Evolutionary conservation across 2,888 invertebrate genomes (phyloP).

Genomic region (Eulithis testata): DNA sequence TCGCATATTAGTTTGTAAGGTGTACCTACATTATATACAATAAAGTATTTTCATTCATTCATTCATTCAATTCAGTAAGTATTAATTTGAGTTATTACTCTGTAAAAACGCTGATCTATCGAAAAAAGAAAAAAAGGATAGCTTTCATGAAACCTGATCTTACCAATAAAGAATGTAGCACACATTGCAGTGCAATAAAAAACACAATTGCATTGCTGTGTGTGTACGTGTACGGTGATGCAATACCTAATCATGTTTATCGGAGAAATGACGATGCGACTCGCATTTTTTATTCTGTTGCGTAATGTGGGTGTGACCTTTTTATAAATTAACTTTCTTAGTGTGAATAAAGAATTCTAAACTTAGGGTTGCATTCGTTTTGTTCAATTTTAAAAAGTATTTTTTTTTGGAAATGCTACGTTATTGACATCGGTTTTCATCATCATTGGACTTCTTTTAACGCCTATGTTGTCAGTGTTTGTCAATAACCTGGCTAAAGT

Average conservation of each 20-base stretch:
- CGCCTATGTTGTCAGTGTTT: too few relatives aligned
- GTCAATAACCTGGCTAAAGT: too few relatives aligned
- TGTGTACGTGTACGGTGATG: conserved; percentile 60
- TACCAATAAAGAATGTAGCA: conserved; percentile 33
- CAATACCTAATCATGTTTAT: conserved; percentile 75
- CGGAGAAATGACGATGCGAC: conserved; percentile 69
- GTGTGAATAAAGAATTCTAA: conserved; percentile 11
- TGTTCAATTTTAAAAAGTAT: not conserved
- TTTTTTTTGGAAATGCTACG: not conserved
- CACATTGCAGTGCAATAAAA: conserved; percentile 37
- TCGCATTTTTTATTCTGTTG: conserved; percentile 66
- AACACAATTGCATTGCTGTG: conserved; percentile 29
- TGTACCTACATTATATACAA: too few relatives aligned
- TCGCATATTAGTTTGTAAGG: too few relatives aligned
- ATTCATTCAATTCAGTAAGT: too few relatives aligned
- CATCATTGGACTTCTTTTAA: too few relatives aligned
- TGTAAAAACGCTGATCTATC: not conserved
- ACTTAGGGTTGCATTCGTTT: not conserved
- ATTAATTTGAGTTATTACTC: not conserved
- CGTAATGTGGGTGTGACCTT: conserved; percentile 36
- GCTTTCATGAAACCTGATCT: conserved; percentile 27
- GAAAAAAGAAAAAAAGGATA: not conserved
- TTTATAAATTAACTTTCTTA: conserved; percentile 32
- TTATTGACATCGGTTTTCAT: too few relatives aligned
- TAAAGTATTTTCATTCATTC: too few relatives aligned